Percentiles rank a stretch among this genome's conserved stretches.
Evolutionary conservation across 2,888 invertebrate genomes (phyloP).

Genomic region (Eupithecia vulgata): DNA sequence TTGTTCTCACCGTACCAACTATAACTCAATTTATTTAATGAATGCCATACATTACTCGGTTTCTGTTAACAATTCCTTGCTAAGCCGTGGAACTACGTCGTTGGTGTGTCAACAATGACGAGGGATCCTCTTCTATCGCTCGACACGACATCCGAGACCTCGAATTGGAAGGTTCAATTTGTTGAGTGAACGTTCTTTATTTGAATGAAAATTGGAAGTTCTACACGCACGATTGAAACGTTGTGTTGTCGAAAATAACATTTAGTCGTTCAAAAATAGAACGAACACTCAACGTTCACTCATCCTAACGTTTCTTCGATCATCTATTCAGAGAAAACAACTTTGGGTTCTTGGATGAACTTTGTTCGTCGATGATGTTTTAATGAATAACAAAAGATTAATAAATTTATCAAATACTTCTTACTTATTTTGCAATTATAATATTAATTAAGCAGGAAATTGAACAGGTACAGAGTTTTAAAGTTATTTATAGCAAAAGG

Average conservation of each 20-base stretch:
- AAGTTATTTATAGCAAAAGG: background rate
- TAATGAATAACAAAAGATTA: background rate
- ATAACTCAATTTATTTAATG: conserved; percentile 75
- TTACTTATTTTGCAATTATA: background rate
- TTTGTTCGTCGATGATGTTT: background rate
- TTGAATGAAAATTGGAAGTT: background rate
- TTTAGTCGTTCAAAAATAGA: background rate
- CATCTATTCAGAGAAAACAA: background rate
- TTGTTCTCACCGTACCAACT: conserved; percentile 70
- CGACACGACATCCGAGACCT: conserved; percentile 10
- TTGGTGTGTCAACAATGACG: conserved; percentile 69
- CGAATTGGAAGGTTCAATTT: background rate
- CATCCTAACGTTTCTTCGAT: background rate
- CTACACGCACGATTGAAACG: background rate
- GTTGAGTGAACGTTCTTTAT: background rate
- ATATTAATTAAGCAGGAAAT: background rate
- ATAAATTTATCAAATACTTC: background rate
- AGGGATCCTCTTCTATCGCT: conserved; percentile 26
- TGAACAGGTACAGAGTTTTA: background rate
- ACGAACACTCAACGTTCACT: background rate
- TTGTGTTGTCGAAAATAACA: background rate
- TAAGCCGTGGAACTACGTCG: conserved; percentile 68
- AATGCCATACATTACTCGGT: conserved; percentile 80
- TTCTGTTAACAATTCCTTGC: conserved; percentile 74
- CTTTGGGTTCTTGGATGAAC: background rate